Conservation (phyloP, 2,113 vertebrate genomes). For the Pipa parva region DNA sequence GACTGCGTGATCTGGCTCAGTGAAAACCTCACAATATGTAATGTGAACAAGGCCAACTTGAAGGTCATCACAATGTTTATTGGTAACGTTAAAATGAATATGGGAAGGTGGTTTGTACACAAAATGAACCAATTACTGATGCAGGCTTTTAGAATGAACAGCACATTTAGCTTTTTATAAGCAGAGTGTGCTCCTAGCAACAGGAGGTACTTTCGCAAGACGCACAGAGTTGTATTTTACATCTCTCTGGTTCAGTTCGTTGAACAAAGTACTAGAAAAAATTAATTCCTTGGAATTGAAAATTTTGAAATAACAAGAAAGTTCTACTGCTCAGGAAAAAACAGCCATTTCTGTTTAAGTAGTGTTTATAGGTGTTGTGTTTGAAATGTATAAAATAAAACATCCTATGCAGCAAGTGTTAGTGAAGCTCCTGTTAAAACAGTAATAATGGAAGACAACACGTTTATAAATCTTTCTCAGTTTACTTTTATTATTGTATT, state of each 20-base stretch:
- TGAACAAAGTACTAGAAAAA: slow-evolving; percentile 24
- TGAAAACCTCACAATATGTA: background rate
- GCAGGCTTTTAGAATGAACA: slow-evolving; percentile 15
- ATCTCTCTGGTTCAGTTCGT: slow-evolving; percentile 11
- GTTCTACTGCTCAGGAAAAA: slow-evolving; percentile 10
- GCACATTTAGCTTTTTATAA: background rate
- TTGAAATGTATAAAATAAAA: slow-evolving; percentile 30
- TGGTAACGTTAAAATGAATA: slow-evolving; percentile 11
- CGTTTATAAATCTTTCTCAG: no score
- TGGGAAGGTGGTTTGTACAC: slow-evolving; percentile 22
- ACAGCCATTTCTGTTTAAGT: slow-evolving; percentile 18
- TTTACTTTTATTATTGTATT: no score
- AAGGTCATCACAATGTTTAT: slow-evolving; percentile 13
- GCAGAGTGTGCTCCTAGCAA: slow-evolving; percentile 18
- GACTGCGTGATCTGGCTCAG: background rate
- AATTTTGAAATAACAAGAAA: slow-evolving; percentile 23
- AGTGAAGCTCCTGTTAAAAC: no score
- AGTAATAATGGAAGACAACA: no score
- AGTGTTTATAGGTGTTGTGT: slow-evolving; percentile 13
- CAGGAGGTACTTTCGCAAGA: slow-evolving; percentile 1
- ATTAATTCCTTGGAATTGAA: slow-evolving; percentile 25
- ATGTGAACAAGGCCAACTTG: background rate
- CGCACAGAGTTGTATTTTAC: slow-evolving; percentile 1
- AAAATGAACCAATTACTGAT: slow-evolving; percentile 29
- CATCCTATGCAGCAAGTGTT: no score